phyloP scores from a whole-genome alignment of 1,140 invertebrate species.

The Drosophila sproati region DNA sequence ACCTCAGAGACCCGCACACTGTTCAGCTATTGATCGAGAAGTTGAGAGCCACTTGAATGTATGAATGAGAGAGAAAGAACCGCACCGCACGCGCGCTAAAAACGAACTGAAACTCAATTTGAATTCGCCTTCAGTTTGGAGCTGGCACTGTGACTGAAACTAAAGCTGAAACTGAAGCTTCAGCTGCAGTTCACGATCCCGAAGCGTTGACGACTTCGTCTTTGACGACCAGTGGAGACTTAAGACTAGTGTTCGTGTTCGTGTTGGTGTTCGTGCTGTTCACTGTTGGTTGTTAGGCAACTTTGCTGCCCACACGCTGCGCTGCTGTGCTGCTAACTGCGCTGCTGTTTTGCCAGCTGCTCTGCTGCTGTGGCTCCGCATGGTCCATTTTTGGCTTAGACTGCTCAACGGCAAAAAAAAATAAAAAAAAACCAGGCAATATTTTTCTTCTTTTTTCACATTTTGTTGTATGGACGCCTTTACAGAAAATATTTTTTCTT shows the following conservation, averaged over 20 bases:
- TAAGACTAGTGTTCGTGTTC: slow-evolving; percentile 47
- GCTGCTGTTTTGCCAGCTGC: slow-evolving; percentile 36
- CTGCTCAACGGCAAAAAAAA: slow-evolving; percentile 42
- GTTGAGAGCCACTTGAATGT: slow-evolving; percentile 15
- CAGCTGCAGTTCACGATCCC: slow-evolving; percentile 36
- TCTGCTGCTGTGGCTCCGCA: slow-evolving; percentile 51
- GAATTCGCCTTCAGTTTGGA: slow-evolving; percentile 34
- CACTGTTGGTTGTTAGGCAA: slow-evolving; percentile 72
- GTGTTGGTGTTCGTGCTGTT: slow-evolving; percentile 39
- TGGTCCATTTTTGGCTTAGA: slow-evolving; percentile 81
- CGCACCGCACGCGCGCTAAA: slow-evolving; percentile 83
- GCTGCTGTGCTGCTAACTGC: slow-evolving; percentile 47
- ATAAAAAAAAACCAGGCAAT: slow-evolving; percentile 48
- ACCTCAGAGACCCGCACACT: slow-evolving; percentile 29
- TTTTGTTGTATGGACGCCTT: slow-evolving; percentile 66
- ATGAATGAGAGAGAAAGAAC: slow-evolving; percentile 59
- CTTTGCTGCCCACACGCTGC: slow-evolving; percentile 79
- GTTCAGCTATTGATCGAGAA: slow-evolving; percentile 28
- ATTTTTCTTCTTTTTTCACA: slow-evolving; percentile 38
- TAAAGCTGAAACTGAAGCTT: slow-evolving; percentile 26
- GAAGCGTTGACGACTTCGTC: slow-evolving; percentile 37
- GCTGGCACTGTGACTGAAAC: too few relatives aligned
- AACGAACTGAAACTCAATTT: slow-evolving; percentile 75
- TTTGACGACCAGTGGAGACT: slow-evolving; percentile 58
- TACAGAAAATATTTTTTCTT: slow-evolving; percentile 68